Evolutionary conservation across 1,140 invertebrate species (phyloP), one percentile per base, ranked within the genome.

Genomic region (Lepidurus arcticus): DNA sequence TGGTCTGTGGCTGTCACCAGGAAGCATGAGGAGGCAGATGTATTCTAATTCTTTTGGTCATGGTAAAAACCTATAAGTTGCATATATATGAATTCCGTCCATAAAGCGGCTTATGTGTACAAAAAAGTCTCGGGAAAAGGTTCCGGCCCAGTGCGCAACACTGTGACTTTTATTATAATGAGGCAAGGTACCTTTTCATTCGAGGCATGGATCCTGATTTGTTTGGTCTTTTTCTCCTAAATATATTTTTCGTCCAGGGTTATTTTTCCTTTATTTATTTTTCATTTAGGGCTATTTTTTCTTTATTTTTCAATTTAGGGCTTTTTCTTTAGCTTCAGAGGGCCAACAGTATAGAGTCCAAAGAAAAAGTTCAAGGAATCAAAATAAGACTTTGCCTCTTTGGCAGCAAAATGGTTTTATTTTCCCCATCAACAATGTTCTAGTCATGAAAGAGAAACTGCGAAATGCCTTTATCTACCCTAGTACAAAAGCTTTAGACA

Each of bases 91-190:
- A 7, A 65, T n/a, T 16, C 21, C 53, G n/a, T 65, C 47, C 53
- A 65, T 65, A 65, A 65, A 65, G 53, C 53, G 16, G 53, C 53
- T 65, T 65, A 65, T 21, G 53, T 21, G 53, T 65, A 13, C 5
- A 65, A 65, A 65, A 65, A 21, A 21, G 53, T 65, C 53, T 65
- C n/a, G 9, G 53, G 21, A 9, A 65, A 13, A n/a, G 16, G 16
- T 65, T 65, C 53, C 53, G 53, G 53, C 53, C 53, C 53, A 65
- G 53, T 65, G 53, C 53, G 53, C 53, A 65, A 65, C 16, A n/a
- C 53, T 65, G 53, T 21, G 53, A 65, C 53, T 65, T 65, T 65
- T 65, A 16, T 7, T 65, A 65, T 65, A 65, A 65, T 65, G 53
- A 65, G 53, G 53, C 53, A 21, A 13, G 53, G 53, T 65, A 13